Evolutionary conservation across 53 echinoderm and acorn worm species (phyloP).

Genomic region (Apostichopus leukothele): DNA sequence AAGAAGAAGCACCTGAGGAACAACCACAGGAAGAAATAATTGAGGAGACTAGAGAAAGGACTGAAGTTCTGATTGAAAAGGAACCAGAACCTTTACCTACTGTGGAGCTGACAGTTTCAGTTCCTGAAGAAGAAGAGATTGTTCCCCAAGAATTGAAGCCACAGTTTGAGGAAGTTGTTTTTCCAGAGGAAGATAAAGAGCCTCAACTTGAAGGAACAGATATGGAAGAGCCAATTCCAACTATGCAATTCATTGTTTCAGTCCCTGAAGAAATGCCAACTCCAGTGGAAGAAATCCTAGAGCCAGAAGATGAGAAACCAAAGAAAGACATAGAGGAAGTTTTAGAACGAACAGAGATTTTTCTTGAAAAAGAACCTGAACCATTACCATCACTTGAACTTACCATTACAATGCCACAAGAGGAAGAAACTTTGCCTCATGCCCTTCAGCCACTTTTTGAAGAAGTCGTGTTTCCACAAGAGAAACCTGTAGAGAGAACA

Average conservation of each 20-base stretch:
- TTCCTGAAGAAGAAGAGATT: slow-evolving; percentile 44
- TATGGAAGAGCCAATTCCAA: neutral
- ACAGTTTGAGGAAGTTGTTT: slow-evolving; percentile 64
- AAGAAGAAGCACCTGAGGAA: slow-evolving; percentile 42
- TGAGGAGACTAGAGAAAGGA: slow-evolving; percentile 53
- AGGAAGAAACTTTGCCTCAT: neutral
- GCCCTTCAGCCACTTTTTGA: slow-evolving; percentile 24
- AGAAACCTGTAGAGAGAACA: slow-evolving; percentile 18
- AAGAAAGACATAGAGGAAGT: slow-evolving; percentile 6
- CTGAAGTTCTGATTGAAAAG: slow-evolving; percentile 60
- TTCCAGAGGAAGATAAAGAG: slow-evolving; percentile 52
- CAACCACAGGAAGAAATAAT: slow-evolving; percentile 50
- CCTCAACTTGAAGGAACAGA: neutral
- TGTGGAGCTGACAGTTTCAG: slow-evolving; percentile 56
- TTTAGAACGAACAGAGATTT: slow-evolving; percentile 48
- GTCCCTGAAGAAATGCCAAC: slow-evolving; percentile 34
- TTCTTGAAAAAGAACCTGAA: slow-evolving; percentile 50
- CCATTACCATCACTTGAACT: slow-evolving; percentile 49
- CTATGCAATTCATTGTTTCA: slow-evolving; percentile 46
- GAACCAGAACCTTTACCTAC: slow-evolving; percentile 56
- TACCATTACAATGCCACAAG: slow-evolving; percentile 52
- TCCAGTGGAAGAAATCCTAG: slow-evolving; percentile 53
- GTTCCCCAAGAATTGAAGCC: slow-evolving; percentile 34
- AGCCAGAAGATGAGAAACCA: slow-evolving; percentile 44
- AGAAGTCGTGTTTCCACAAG: slow-evolving; percentile 35